Evolutionary conservation across 1,140 invertebrate genomes (phyloP), one percentile per base, ranked within the genome.

Genomic region (Philaenus spumarius): DNA sequence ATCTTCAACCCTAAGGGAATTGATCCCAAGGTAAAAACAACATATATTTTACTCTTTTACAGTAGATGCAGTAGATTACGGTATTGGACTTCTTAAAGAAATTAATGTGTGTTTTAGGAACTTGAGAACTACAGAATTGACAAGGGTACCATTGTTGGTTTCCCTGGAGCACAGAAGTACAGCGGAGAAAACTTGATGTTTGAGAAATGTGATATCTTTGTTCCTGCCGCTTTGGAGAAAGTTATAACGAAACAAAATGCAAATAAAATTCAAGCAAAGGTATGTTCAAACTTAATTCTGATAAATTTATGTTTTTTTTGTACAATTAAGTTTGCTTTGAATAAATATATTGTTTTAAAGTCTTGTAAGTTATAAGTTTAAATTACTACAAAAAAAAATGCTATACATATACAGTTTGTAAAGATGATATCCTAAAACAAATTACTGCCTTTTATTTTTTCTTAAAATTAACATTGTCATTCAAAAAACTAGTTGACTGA

Each of bases 141-240:
- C 67, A 83, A 93, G 69, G 93, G 94, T 52, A 95, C 93, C 0
- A 89, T 99, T 61, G 85, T 90, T 34, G 96, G 94, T 46, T 99
- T 95, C 77, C 94, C 95, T 22, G 86, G 90, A 53, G 94, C 96
- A 37, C 78, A 90, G 68, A 78, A 86, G 1, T 95, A 94, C 72
- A 79, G 83, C 58, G 93, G 92, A 37, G 90, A 96, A 70, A 85
- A 86, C 71, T 76, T 98, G 43, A 80, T 99, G 77, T 95, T 83
- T 72, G 96, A 98, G 75, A 82, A 89, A 66, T 98, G 95, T 73
- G 97, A 99, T 74, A 98, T 99, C 69, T 85, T 99, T 58, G 89
- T 99, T 45, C 97, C 97, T 37, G 96, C 97, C 67, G 97, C 97
- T 40, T 80, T 92, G 63, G 96, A 99, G 72, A 96, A 98, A 77